Evolutionary conservation across 2,888 invertebrate species (phyloP).

Genomic region (Noctua comes): DNA sequence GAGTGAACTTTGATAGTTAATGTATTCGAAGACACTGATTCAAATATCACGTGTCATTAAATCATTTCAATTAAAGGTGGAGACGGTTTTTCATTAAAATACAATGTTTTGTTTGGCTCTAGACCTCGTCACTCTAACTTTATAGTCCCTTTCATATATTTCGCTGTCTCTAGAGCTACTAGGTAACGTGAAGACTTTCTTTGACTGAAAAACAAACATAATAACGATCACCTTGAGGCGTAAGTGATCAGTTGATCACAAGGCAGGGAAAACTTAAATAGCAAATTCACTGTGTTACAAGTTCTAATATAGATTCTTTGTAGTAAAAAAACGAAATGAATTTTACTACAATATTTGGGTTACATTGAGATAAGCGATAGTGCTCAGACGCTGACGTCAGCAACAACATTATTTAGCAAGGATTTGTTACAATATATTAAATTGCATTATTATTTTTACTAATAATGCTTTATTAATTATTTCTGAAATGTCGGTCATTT

Average conservation of each 20-base stretch:
- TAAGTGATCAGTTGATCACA: too few species aligned
- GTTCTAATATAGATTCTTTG: background rate
- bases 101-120: background rate
- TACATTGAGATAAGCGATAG: conserved; percentile 24
- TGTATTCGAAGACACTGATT: conserved; percentile 29
- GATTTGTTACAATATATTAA: background rate
- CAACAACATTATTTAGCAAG: background rate
- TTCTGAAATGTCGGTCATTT: background rate
- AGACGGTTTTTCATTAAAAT: background rate
- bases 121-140: background rate
- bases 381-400: conserved; percentile 5
- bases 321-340: background rate
- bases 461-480: background rate
- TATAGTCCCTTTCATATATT: too few species aligned
- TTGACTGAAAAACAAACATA: too few species aligned
- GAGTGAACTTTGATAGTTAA: conserved; percentile 43
- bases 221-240: too few species aligned
- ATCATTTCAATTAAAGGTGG: background rate
- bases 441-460: too few species aligned
- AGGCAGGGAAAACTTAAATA: too few species aligned
- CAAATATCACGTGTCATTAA: background rate
- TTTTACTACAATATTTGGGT: background rate
- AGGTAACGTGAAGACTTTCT: too few species aligned
- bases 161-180: too few species aligned
- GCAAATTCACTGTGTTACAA: too few species aligned